Base-by-base conservation (phyloP, 2,888 invertebrate species). In the Neocrepidodera transversa region DNA sequence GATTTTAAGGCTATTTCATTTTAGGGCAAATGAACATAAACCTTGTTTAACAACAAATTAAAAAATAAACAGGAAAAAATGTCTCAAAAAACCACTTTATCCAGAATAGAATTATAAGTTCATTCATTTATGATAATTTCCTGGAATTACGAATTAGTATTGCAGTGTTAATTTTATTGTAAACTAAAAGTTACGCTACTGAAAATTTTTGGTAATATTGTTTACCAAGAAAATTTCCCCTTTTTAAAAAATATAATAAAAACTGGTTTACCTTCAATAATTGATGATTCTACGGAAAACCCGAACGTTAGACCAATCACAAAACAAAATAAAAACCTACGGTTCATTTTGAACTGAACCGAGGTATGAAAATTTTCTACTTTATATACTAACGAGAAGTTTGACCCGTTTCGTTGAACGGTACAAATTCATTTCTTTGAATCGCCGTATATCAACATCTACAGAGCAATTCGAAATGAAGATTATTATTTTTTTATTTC, bases 391-490 rank as follows among this genome's bases (percentile, higher is more conserved):
- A 17, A 48, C 38, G 28, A 57, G 53, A 50, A 45, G 52, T 48
- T 56, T 60, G 63, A 63, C 63, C 63, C 55, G 51, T 50, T 58
- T 63, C 38, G 26, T 51, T 14, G 26, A 63, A 63, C 63, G 63
- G 63, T 63, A 63, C 58, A 47, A 32, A 55, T 55, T 52, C 52
- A 51, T 55, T 63, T 60, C 60, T 62, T 45, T 43, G 32, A 40
- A 57, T 43, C 52, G 50, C 20, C 23, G 17, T 36, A 28, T 26
- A 28, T 26, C 16, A 35, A 51, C 10, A 11, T 20, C 51, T 42
- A 43, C 32, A 32, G 13, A 13, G 10, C 3, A 13, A 32, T 32
- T 32, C 6, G 8, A 8, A 23, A 23, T n/a, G n/a, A n/a, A n/a
- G n/a, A n/a, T n/a, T n/a, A n/a, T n/a, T n/a, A n/a, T n/a, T n/a